Percentiles rank a stretch among this genome's conserved stretches.
Conservation (phyloP, 2,888 invertebrate species). For the Tenthredo livida region DNA sequence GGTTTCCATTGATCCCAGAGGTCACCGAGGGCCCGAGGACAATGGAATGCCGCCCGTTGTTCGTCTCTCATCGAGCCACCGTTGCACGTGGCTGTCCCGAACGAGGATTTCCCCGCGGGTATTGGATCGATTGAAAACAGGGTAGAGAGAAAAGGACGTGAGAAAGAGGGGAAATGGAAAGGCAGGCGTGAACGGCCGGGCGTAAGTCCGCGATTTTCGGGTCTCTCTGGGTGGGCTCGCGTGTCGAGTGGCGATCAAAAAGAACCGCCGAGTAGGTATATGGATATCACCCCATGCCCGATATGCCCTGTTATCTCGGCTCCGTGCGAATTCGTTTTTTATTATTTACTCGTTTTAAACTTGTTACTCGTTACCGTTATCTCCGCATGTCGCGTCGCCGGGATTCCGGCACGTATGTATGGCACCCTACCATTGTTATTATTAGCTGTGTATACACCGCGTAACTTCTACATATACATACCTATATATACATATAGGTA, state of each 20-base stretch:
- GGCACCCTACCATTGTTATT: slow-evolving; percentile 33
- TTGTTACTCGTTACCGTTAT: slow-evolving; percentile 41
- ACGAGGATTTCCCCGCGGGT: slow-evolving; percentile 69
- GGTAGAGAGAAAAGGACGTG: slow-evolving; percentile 10
- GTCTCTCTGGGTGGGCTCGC: slow-evolving; percentile 50
- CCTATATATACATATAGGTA: too few species aligned
- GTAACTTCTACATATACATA: too few species aligned
- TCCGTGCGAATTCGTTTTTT: slow-evolving; percentile 36
- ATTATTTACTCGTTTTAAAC: slow-evolving; percentile 20
- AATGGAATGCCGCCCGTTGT: slow-evolving; percentile 63
- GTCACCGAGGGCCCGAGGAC: slow-evolving; percentile 64
- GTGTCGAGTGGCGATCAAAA: slow-evolving; percentile 43
- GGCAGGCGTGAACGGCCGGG: slow-evolving; percentile 34
- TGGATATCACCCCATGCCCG: not conserved
- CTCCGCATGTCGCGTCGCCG: slow-evolving; percentile 32
- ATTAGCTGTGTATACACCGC: not conserved
- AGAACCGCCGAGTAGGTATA: slow-evolving; percentile 32
- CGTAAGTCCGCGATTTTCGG: slow-evolving; percentile 49
- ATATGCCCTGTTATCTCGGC: slow-evolving; percentile 5
- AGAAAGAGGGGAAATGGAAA: not conserved
- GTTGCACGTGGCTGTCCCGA: slow-evolving; percentile 71
- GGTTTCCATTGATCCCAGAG: slow-evolving; percentile 67
- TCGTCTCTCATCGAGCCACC: slow-evolving; percentile 61
- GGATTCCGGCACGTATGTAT: slow-evolving; percentile 13
- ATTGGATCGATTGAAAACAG: slow-evolving; percentile 61